These are phyloP conservation scores for Rhinoderma darwinii DNA, from an alignment of 2,113 vertebrate species.

Conservation along the genomic window DNA sequence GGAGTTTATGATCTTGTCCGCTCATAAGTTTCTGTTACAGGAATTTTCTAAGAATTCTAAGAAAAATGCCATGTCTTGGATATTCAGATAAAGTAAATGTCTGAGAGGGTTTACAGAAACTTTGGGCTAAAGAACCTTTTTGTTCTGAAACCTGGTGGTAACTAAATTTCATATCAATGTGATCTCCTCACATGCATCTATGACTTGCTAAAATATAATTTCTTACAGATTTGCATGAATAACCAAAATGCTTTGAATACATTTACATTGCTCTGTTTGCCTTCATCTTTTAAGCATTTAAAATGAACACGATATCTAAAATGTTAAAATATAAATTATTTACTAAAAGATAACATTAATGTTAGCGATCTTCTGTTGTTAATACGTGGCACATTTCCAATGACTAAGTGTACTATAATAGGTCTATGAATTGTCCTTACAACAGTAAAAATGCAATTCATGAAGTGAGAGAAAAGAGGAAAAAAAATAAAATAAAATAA, in stretches of 20 bases:
- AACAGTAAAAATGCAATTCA: conserved; percentile 53
- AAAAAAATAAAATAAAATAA: conserved; percentile 4
- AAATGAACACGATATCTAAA: neutral
- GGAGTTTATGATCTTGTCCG: too few species aligned
- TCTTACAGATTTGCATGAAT: neutral
- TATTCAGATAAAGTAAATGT: too few species aligned
- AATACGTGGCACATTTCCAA: conserved; percentile 31
- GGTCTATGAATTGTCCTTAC: conserved; percentile 51
- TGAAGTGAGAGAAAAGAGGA: conserved; percentile 31
- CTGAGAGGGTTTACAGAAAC: too few species aligned
- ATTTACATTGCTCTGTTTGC: neutral
- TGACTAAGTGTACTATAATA: conserved; percentile 43
- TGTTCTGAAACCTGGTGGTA: too few species aligned
- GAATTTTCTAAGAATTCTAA: too few species aligned
- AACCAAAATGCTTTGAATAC: neutral
- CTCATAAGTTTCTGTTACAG: too few species aligned
- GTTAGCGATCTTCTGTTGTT: conserved; percentile 25
- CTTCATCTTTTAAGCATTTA: neutral
- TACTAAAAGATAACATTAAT: conserved; percentile 19
- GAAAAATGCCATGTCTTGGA: too few species aligned
- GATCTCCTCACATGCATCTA: too few species aligned
- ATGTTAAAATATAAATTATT: neutral
- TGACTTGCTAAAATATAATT: neutral
- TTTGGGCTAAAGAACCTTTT: too few species aligned
- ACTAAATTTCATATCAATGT: too few species aligned